Evolutionary conservation across 2,888 invertebrate species (phyloP).

Genomic region (Lasiommata megera): DNA sequence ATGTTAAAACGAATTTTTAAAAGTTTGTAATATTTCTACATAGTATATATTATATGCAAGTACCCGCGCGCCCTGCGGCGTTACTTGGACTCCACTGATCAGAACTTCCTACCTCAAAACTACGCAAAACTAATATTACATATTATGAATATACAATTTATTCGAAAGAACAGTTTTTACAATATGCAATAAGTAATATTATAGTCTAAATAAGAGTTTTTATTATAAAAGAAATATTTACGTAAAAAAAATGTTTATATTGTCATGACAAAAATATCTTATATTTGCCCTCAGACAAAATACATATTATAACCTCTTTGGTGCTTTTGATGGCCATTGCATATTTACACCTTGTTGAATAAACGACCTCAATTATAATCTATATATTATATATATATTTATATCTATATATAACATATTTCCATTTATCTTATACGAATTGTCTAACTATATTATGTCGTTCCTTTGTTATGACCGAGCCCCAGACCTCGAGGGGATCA

Average conservation of each 20-base stretch:
- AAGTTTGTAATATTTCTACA: conserved; percentile 65
- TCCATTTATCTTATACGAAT: conserved; percentile 45
- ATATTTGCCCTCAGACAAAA: conserved; percentile 61
- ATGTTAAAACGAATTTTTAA: conserved; percentile 77
- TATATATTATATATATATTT: conserved; percentile 43
- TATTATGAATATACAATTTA: conserved; percentile 65
- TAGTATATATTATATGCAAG: conserved; percentile 40
- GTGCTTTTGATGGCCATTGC: conserved; percentile 72
- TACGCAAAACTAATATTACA: conserved; percentile 64
- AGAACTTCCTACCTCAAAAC: conserved; percentile 78
- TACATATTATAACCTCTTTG: conserved; percentile 60
- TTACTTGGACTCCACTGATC: conserved; percentile 40
- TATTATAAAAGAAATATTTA: conserved; percentile 74
- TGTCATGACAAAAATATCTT: conserved; percentile 62
- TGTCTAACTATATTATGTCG: conserved; percentile 50
- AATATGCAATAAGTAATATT: conserved; percentile 68
- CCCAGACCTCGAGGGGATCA: background rate
- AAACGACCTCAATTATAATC: conserved; percentile 50
- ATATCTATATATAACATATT: conserved; percentile 43
- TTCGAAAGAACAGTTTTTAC: conserved; percentile 66
- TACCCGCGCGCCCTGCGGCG: conserved; percentile 12
- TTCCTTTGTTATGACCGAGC: conserved; percentile 44
- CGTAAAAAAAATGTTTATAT: conserved; percentile 62
- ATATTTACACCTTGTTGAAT: conserved; percentile 70
- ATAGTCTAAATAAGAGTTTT: conserved; percentile 74